Evolutionary conservation across 1,140 invertebrate genomes (phyloP).

Genomic region (Eulimnadia texana): DNA sequence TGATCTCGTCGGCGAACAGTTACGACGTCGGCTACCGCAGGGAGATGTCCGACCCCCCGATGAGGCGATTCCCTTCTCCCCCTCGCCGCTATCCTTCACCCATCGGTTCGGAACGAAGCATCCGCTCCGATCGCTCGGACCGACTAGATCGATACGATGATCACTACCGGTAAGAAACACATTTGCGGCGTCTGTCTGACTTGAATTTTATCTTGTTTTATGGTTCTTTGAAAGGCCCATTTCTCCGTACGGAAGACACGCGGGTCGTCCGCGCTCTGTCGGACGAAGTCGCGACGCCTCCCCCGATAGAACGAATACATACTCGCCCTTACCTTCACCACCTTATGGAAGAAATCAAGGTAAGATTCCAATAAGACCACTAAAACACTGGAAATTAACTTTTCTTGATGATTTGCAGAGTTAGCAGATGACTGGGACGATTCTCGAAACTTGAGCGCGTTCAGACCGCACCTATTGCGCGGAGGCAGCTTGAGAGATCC

Average conservation of each 20-base stretch:
- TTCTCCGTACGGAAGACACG: conserved; percentile 9
- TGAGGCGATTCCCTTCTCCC: conserved; percentile 9
- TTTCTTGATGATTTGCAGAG: neutral
- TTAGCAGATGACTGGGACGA: conserved; percentile 9
- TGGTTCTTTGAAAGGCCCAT: too few relatives aligned
- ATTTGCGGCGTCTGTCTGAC: too few relatives aligned
- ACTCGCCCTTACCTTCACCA: conserved; percentile 6
- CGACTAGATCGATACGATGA: conserved; percentile 16
- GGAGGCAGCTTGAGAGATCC: neutral
- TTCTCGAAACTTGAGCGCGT: conserved; percentile 1
- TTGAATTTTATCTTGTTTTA: too few relatives aligned
- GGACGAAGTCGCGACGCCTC: conserved; percentile 13
- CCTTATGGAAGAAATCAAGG: neutral
- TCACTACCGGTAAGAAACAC: conserved; percentile 5
- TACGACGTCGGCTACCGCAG: conserved; percentile 14
- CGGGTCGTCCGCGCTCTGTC: conserved; percentile 10
- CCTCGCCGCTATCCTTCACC: conserved; percentile 13
- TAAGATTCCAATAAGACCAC: neutral
- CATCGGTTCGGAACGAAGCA: conserved; percentile 12
- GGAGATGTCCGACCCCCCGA: conserved; percentile 3
- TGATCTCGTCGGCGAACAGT: conserved; percentile 10
- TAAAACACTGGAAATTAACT: neutral
- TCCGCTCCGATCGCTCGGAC: conserved; percentile 12
- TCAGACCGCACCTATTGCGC: conserved; percentile 10
- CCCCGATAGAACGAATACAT: neutral